Evolutionary conservation across 64 coral and sea anemone species (phyloP).

Genomic region (Stylophora pistillata): DNA sequence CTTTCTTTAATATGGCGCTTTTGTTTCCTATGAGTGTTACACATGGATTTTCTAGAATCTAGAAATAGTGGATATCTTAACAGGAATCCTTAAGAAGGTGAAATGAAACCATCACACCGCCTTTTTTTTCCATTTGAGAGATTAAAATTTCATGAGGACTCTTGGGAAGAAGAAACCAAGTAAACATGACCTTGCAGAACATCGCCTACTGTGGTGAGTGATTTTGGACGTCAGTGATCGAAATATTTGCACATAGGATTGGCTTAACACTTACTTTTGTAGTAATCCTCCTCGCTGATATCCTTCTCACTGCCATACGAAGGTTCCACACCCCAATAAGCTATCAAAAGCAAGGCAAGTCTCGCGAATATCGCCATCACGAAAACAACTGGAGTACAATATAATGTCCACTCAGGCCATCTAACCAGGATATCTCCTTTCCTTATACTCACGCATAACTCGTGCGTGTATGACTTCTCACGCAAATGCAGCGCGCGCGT

Average conservation of each 20-base stretch:
- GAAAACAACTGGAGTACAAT: neutral
- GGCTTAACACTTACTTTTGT: constrained; percentile 1
- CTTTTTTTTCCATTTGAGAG: too few relatives aligned
- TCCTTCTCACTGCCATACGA: neutral
- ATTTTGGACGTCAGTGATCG: neutral
- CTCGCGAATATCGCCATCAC: neutral
- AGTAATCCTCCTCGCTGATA: neutral
- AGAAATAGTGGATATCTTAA: too few relatives aligned
- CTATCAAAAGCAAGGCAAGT: neutral
- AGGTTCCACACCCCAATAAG: neutral
- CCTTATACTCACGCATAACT: neutral
- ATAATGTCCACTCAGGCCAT: neutral
- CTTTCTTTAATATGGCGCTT: too few relatives aligned
- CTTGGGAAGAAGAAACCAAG: too few relatives aligned
- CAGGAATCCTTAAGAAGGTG: too few relatives aligned
- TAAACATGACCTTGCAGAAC: neutral
- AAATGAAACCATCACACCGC: too few relatives aligned
- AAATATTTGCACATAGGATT: neutral
- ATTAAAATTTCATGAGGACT: too few relatives aligned
- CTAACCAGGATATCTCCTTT: neutral
- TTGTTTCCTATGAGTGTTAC: too few relatives aligned
- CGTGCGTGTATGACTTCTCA: too few relatives aligned
- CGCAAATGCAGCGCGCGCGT: too few relatives aligned
- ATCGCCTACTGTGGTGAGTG: neutral
- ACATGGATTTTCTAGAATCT: too few relatives aligned